phyloP scores from a whole-genome alignment of 2,797 vertebrate species.

The Pitangus sulphuratus region DNA sequence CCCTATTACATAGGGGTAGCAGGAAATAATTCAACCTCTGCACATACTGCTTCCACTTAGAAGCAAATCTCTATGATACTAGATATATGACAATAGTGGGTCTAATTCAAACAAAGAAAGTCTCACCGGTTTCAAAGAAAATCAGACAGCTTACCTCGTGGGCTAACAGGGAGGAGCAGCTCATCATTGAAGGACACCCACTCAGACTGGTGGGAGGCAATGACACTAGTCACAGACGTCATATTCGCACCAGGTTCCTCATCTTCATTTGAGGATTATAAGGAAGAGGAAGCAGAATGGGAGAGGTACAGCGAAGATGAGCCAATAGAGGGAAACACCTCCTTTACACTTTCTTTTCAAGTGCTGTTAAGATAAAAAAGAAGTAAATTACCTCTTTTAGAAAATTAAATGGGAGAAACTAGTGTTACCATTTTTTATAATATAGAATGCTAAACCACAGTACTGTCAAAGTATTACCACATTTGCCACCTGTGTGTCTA shows the following conservation, averaged over 20 bases:
- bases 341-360: background rate
- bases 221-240: conserved; percentile 75
- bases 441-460: background rate
- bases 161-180: conserved; percentile 36
- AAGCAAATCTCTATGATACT: background rate
- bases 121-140: background rate
- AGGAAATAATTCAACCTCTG: background rate
- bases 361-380: background rate
- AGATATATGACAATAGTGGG: background rate
- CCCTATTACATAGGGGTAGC: background rate
- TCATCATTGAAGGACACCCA: conserved; percentile 84
- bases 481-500: background rate
- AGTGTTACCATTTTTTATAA: background rate
- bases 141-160: conserved; percentile 57
- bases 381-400: background rate
- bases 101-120: background rate
- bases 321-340: background rate
- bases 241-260: conserved; percentile 70
- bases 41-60: background rate
- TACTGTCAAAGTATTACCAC: background rate
- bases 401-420: background rate
- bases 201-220: conserved; percentile 78
- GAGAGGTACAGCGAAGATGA: background rate
- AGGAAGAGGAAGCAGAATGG: background rate
- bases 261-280: conserved; percentile 65